phyloP scores from a whole-genome alignment of 2,113 vertebrate species.

The Vulpes lagopus region DNA sequence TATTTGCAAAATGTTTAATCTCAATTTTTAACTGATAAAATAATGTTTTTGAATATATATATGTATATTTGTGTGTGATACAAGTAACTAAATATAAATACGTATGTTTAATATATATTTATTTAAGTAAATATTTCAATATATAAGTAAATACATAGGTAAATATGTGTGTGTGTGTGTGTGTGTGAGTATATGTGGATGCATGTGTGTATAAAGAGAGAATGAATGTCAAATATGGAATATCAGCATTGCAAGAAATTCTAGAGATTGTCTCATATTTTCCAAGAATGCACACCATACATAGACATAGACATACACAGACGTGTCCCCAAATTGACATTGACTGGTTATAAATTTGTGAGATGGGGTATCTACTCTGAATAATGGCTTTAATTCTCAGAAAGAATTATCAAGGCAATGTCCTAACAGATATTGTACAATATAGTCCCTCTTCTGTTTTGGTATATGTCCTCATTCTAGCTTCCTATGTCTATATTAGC shows the following conservation, averaged over 20 bases:
- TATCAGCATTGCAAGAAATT: background rate
- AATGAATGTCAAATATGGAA: background rate
- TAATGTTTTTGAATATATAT: background rate
- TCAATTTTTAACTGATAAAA: background rate
- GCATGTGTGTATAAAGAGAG: background rate
- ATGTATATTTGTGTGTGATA: background rate
- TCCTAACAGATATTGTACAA: background rate
- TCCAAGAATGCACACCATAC: background rate
- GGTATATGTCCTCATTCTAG: background rate
- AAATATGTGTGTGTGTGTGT: rapidly evolving
- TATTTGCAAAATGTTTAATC: background rate
- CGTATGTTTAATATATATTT: background rate
- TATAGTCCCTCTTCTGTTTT: background rate
- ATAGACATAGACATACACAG: background rate
- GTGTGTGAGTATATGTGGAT: background rate
- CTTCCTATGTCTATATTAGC: background rate
- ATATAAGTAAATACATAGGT: background rate
- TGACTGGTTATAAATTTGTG: background rate
- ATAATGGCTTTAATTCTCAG: background rate
- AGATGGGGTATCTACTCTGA: background rate
- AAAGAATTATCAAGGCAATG: background rate
- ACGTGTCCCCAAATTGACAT: background rate
- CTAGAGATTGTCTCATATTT: background rate
- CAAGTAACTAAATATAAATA: background rate
- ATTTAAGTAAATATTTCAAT: background rate